These are phyloP conservation scores for Phalera bucephala DNA, from an alignment of 2,888 invertebrate genomes.

Conservation along the genomic window DNA sequence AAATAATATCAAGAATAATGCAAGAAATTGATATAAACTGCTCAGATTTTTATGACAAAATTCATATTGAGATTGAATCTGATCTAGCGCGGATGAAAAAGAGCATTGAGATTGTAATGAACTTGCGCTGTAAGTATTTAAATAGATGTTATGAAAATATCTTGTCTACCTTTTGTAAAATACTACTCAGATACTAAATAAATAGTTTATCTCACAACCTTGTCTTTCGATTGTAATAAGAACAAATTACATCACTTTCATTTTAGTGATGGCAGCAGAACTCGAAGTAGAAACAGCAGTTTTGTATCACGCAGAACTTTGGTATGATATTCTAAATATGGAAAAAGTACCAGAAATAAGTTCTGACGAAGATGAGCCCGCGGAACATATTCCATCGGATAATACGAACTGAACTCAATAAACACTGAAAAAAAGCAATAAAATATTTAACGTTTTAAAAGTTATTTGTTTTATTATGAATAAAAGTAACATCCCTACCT, in stretches of 20 bases:
- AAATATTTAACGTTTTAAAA: too few species aligned
- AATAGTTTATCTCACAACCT: too few species aligned
- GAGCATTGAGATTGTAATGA: conserved; percentile 41
- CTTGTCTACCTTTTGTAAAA: not conserved
- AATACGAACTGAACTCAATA: too few species aligned
- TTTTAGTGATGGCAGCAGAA: conserved; percentile 56
- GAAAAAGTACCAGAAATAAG: conserved; percentile 11
- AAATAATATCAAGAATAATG: conserved; percentile 7
- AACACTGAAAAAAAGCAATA: too few species aligned
- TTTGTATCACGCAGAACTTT: conserved; percentile 53
- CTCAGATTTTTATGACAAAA: conserved; percentile 46
- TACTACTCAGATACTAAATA: too few species aligned
- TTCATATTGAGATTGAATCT: conserved; percentile 48
- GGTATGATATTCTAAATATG: conserved; percentile 47
- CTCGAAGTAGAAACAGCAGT: conserved; percentile 60
- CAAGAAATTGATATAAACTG: conserved; percentile 47
- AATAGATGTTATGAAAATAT: not conserved
- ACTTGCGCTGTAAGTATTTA: conserved; percentile 44
- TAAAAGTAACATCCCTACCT: too few species aligned
- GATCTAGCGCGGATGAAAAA: conserved; percentile 52
- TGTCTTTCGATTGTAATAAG: too few species aligned
- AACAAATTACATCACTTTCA: too few species aligned
- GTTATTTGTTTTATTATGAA: too few species aligned
- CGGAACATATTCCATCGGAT: too few species aligned
- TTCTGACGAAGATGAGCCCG: conserved; percentile 6